These are phyloP conservation scores for Vombatus ursinus DNA, from an alignment of 2,113 vertebrate genomes.

Conservation along the genomic window DNA sequence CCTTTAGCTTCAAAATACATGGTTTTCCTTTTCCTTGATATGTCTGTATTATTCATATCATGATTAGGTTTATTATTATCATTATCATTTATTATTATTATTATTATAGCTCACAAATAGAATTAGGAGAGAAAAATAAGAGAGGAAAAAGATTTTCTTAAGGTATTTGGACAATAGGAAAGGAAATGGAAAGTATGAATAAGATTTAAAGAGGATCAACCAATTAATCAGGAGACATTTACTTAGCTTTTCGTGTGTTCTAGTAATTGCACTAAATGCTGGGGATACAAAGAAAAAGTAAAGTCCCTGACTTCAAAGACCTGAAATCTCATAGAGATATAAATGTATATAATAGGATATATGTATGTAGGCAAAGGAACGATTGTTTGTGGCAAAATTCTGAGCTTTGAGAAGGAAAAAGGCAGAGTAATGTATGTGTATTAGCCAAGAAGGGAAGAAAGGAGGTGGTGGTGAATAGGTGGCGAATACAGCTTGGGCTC, in stretches of 20 bases:
- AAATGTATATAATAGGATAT: not conserved
- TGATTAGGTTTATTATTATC: not conserved
- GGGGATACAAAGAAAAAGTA: not conserved
- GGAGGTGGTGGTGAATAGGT: not conserved
- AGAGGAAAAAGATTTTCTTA: constrained; percentile 33
- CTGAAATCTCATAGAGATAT: not conserved
- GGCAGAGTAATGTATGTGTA: not conserved
- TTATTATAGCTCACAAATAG: constrained; percentile 28
- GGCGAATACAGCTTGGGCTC: not conserved
- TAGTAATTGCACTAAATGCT: not conserved
- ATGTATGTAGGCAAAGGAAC: not conserved
- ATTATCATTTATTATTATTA: not conserved
- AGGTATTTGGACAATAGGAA: not conserved
- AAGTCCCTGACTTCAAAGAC: not conserved
- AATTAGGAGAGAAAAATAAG: constrained; percentile 12
- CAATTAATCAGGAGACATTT: not conserved
- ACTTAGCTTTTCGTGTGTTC: not conserved
- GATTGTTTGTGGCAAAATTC: not conserved
- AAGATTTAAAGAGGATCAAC: not conserved
- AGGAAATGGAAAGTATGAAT: not conserved
- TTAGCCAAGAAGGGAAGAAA: not conserved
- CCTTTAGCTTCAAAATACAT: constrained; percentile 14
- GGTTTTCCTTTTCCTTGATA: constrained; percentile 6
- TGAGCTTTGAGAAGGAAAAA: not conserved
- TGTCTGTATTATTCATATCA: not conserved